Base-by-base conservation (phyloP, 2,113 vertebrate species). In the Cheirogaleus medius region DNA sequence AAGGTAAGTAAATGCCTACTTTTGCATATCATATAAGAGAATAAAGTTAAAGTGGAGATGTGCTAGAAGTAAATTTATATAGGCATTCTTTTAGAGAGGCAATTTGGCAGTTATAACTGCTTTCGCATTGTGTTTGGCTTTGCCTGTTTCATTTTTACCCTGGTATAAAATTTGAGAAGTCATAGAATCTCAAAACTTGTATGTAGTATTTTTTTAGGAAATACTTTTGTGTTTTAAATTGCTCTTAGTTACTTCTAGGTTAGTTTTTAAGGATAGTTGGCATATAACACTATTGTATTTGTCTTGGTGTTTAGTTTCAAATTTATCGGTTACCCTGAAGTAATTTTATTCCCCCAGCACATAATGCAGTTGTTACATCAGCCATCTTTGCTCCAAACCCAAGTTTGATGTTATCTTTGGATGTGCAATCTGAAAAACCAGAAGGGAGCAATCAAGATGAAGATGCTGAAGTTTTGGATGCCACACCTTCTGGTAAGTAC, bases 321-420 rank as follows among this genome's bases (percentile, higher is more conserved):
- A 77, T 93, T 82, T 97, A 44, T 85, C 49, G 80, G 49, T 96
- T 82, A 96, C 77, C n/a, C 93, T 98, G 63, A 95, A 96, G 83
- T 60, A 86, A 90, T 5, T 39, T 96, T 90, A 63, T 98, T 97
- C 96, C 69, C 96, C 81, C 87, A 99, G 99, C 99, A 1, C 99
- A 99, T 98, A 99, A 99, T 80, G 99, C 99, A 23, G 99, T 99
- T 47, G 99, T 99, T 97, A 99, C 99, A 27, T 99, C 99, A 5
- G 99, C 99, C 0, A 99, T 99, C 94, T 99, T 99, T 97, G 99
- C 99, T 73, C 99, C 99, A 32, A 99, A 99, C 94, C 99, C 99
- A 42, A 98, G 98, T 94, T 99, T 99, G 94, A 99, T 99, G 96
- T 98, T 99, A 58, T 99, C 99, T 29, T 98, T 98, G 93, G 99